These are phyloP conservation scores for Lepidocolaptes lacrymiger DNA, from an alignment of 2,797 vertebrate species.

Conservation along the genomic window DNA sequence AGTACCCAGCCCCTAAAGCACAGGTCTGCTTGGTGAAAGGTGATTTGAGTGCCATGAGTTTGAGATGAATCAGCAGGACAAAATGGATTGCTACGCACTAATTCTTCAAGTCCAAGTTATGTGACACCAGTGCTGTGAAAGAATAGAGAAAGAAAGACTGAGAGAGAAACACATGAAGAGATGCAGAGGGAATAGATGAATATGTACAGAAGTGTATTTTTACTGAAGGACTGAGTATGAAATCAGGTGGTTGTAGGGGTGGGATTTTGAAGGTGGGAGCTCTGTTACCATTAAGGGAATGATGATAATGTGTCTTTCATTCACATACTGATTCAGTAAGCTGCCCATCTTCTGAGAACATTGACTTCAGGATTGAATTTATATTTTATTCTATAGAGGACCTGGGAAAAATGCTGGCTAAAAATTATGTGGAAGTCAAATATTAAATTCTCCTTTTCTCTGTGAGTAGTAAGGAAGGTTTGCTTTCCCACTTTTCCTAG, in stretches of 20 bases:
- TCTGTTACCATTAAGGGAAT: background rate
- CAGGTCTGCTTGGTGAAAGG: background rate
- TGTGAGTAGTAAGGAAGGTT: background rate
- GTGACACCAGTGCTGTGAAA: background rate
- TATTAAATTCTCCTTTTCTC: background rate
- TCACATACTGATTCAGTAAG: background rate
- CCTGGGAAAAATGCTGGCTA: background rate
- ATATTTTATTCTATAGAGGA: background rate
- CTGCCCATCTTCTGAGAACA: background rate
- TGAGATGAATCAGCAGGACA: background rate
- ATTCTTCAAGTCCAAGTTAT: background rate
- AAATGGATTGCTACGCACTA: background rate
- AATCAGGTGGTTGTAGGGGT: background rate
- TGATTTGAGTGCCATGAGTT: background rate
- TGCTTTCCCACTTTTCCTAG: accelerated
- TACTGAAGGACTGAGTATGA: background rate
- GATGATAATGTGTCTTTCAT: background rate
- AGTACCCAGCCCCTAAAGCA: background rate
- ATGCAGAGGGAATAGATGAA: background rate
- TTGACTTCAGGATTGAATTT: background rate
- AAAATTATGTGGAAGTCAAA: background rate
- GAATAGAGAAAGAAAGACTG: background rate
- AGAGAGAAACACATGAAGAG: background rate
- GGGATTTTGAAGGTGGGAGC: background rate
- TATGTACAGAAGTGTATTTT: background rate